Base-by-base conservation (phyloP, 1,140 invertebrate genomes). In the Diabrotica undecimpunctata region DNA sequence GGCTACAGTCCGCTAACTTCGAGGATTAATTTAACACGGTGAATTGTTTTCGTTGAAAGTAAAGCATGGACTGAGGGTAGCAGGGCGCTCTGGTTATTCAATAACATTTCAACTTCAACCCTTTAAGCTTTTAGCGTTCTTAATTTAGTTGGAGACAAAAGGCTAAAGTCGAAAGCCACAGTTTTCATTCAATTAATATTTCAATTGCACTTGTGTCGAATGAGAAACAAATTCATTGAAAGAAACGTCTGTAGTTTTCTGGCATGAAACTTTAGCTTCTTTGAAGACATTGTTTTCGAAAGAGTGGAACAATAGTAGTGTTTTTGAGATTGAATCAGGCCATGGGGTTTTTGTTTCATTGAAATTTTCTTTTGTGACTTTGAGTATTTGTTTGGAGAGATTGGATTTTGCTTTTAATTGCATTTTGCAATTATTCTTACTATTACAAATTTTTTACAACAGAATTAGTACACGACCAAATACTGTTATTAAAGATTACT, bases 191-290 rank as follows among this genome's bases (percentile, higher is more conserved):
- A 73, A 67, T 73, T 70, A 67, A 69, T 66, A 66, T 74, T 67
- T 70, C 72, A 72, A 70, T 67, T 70, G 72, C 56, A 68, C 60
- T 67, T 55, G 68, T 68, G 67, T 65, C 70, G 64, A 69, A 66
- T 71, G 54, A 67, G 70, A 67, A 71, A 64, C 64, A 63, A 69
- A 71, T 67, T 70, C 66, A 66, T 60, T 35, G 53, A 67, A 64
- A 64, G 58, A 66, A 69, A 62, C 64, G 68, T 65, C 64, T 70
- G 66, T 64, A 70, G 67, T 66, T 66, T 66, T 66, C 46, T 39
- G 52, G 53, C 41, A 64, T 14, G 59, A 54, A 63, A 67, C 61
- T 53, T 62, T 50, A 41, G 52, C 39, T 64, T 61, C 62, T 70
- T 67, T 67, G 65, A 65, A 58, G 61, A 67, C 62, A 71, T 69